Evolutionary conservation across 2,888 invertebrate genomes (phyloP).

Genomic region (Myathropa florea): DNA sequence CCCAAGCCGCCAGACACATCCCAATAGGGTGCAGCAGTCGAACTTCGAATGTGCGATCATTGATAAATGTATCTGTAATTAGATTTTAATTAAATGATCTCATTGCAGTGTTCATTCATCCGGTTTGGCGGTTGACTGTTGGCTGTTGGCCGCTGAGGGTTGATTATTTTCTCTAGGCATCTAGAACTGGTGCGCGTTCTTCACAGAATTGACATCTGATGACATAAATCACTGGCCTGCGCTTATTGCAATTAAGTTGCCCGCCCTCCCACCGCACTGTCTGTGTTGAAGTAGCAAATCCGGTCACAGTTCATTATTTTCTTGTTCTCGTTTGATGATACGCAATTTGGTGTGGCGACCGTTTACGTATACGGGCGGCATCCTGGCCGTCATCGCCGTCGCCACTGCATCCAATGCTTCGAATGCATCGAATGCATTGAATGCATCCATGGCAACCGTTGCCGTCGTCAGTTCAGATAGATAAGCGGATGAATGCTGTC

Average conservation of each 20-base stretch:
- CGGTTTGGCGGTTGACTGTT: conserved; percentile 46
- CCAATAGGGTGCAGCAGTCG: conserved; percentile 50
- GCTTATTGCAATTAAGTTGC: conserved; percentile 51
- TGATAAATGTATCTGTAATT: conserved; percentile 74
- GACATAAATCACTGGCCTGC: conserved; percentile 62
- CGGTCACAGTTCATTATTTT: conserved; percentile 67
- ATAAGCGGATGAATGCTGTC: conserved; percentile 69
- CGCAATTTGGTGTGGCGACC: conserved; percentile 14
- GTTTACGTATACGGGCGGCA: neutral
- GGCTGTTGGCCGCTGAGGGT: neutral
- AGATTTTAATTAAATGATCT: conserved; percentile 74
- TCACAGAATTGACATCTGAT: conserved; percentile 65
- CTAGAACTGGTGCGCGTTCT: conserved; percentile 56
- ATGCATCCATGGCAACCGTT: neutral
- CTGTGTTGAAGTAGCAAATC: conserved; percentile 55
- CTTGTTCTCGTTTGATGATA: conserved; percentile 51
- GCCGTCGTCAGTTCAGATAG: conserved; percentile 7
- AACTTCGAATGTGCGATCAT: conserved; percentile 65
- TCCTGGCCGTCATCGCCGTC: neutral
- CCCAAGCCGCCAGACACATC: neutral
- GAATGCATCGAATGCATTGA: neutral
- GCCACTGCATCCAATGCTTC: too few relatives aligned
- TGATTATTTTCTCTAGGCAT: conserved; percentile 42
- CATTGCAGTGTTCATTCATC: conserved; percentile 72
- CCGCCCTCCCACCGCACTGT: neutral